These are phyloP conservation scores for Brachyptera putata DNA, from an alignment of 2,888 invertebrate species.

Conservation along the genomic window DNA sequence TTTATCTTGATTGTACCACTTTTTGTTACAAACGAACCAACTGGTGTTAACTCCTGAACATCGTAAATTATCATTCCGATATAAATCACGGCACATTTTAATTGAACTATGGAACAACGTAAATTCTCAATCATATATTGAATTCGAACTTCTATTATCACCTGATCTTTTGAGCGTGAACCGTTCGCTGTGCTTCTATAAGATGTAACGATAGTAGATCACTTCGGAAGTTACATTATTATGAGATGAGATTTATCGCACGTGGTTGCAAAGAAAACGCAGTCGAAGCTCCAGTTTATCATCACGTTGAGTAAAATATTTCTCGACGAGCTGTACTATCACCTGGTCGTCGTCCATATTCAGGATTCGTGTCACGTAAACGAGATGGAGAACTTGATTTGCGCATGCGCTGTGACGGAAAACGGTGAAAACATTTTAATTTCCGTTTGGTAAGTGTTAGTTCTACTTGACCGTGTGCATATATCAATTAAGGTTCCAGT, in stretches of 20 bases:
- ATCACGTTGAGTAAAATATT: no score
- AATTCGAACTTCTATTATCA: no score
- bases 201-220: no score
- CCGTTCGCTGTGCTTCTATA: no score
- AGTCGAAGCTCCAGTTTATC: not conserved
- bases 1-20: conserved; percentile 5
- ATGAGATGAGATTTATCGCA: no score
- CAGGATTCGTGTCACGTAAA: not conserved
- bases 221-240: no score
- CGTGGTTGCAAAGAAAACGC: not conserved
- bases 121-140: not conserved
- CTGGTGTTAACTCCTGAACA: conserved; percentile 6
- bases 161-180: no score
- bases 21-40: not conserved
- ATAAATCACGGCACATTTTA: not conserved
- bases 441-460: not conserved
- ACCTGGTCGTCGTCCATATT: not conserved
- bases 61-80: conserved; percentile 1
- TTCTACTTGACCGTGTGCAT: no score
- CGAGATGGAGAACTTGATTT: not conserved
- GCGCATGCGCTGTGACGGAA: not conserved
- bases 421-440: not conserved
- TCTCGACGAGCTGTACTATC: not conserved
- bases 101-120: not conserved
- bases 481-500: no score